Evolutionary conservation across 2,797 vertebrate species (phyloP).

Genomic region (Melanotaenia trifasciata): DNA sequence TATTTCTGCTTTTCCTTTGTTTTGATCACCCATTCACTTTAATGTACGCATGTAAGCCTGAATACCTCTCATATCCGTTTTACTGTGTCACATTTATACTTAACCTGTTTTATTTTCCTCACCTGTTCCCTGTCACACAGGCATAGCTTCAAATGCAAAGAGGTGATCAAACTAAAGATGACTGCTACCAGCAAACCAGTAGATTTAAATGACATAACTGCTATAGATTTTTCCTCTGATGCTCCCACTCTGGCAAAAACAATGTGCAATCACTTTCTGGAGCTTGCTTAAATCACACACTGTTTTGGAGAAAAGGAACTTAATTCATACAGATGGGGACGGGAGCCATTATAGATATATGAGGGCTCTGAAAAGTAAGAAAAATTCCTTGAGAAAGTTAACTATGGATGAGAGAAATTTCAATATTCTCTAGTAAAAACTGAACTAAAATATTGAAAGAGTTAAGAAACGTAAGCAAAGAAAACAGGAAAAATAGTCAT

Average conservation of each 20-base stretch:
- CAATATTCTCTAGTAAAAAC: slow-evolving; percentile 5
- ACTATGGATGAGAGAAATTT: slow-evolving; percentile 12
- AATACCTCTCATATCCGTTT: slow-evolving; percentile 24
- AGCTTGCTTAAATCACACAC: slow-evolving; percentile 17
- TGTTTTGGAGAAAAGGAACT: slow-evolving; percentile 14
- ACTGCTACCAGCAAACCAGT: slow-evolving; percentile 32
- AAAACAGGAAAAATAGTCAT: slow-evolving; percentile 23
- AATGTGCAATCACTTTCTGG: slow-evolving; percentile 28
- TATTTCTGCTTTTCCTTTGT: neutral
- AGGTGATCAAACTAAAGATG: slow-evolving; percentile 28
- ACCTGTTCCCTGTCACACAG: neutral
- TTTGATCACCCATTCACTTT: slow-evolving; percentile 20
- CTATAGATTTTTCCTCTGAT: slow-evolving; percentile 21
- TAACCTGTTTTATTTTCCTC: slow-evolving; percentile 22
- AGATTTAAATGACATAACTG: slow-evolving; percentile 31
- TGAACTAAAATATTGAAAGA: neutral
- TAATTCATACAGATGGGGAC: slow-evolving; percentile 48
- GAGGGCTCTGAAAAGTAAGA: slow-evolving; percentile 17
- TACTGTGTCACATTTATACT: slow-evolving; percentile 12
- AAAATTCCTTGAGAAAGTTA: slow-evolving; percentile 7
- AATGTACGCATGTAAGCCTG: slow-evolving; percentile 4
- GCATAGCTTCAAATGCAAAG: neutral
- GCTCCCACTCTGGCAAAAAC: slow-evolving; percentile 15
- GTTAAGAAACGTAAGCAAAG: slow-evolving; percentile 34
- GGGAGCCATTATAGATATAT: slow-evolving; percentile 43